Base-by-base conservation (phyloP, 2,797 vertebrate species). In the Hylomyscus alleni region DNA sequence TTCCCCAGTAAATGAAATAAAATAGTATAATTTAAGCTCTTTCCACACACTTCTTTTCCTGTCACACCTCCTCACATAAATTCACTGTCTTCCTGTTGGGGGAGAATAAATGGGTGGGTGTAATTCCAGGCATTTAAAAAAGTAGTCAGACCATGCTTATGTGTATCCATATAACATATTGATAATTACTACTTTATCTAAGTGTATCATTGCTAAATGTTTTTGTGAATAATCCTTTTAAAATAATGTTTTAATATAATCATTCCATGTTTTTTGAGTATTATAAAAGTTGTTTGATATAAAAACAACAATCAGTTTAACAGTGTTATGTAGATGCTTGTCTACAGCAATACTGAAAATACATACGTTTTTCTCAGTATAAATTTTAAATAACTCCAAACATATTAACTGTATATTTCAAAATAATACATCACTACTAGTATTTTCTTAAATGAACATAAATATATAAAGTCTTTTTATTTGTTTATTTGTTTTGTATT, bases 11-110 rank as follows among this genome's bases (percentile, higher is more conserved):
- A 91, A 93, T 65, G 11, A 83, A 95, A 83, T 75, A 62, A 92
- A 92, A 89, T 78, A 83, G 9, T 84, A 56, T 85, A 90, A 82
- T n/a, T n/a, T 67, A 87, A 97, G 77, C 44, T 80, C 6, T 22
- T 95, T 94, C 90, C 13, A 20, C 22, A 26, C 73, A 29, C 89
- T 86, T 47, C 72, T 50, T 69, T 96, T 8, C 26, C 78, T 80
- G 34, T 5, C 12, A 26, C 19, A n/a, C 1, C 13, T 69, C 2
- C 4, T 37, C 31, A 20, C 37, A 52, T 19, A 91, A 96, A 47
- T 47, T 65, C 11, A 47, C 44, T 67, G 19, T 67, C 83, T 47
- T 47, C 40, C 60, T 84, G 40, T 50, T n/a, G 3, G 60, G 6
- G 60, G 9, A 75, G 69, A 73, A 5, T 44, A 17, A 75, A n/a